phyloP scores from a whole-genome alignment of 2,888 invertebrate species.

The Phasia obesa region DNA sequence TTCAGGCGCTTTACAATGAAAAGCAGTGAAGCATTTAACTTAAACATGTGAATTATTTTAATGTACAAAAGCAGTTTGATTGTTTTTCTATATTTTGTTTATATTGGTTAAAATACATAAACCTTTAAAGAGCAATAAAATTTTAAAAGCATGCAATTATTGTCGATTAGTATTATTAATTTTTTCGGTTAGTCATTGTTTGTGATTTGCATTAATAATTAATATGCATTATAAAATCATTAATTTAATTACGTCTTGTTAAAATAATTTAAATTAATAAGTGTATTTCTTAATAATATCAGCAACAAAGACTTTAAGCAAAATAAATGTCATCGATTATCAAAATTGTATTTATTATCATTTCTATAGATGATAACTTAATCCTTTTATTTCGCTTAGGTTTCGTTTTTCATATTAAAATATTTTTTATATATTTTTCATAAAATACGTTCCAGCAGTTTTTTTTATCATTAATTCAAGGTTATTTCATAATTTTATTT shows the following conservation, averaged over 20 bases:
- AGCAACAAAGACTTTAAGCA: no score
- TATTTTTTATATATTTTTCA: no score
- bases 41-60: slow-evolving; percentile 30
- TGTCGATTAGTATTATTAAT: background rate
- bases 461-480: no score
- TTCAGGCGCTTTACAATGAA: background rate
- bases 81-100: slow-evolving; percentile 1
- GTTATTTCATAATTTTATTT: no score
- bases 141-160: slow-evolving; percentile 42
- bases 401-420: no score
- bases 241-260: background rate
- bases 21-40: slow-evolving; percentile 39
- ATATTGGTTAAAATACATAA: slow-evolving; percentile 36
- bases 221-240: background rate
- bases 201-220: background rate
- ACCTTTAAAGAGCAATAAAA: slow-evolving; percentile 22
- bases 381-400: no score
- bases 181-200: background rate
- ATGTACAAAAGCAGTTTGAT: background rate
- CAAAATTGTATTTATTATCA: no score
- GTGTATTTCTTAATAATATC: no score
- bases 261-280: no score
- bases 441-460: no score
- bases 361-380: no score
- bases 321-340: no score